These are phyloP conservation scores for Patagioenas fasciata DNA, from an alignment of 2,113 vertebrate species.

Conservation along the genomic window DNA sequence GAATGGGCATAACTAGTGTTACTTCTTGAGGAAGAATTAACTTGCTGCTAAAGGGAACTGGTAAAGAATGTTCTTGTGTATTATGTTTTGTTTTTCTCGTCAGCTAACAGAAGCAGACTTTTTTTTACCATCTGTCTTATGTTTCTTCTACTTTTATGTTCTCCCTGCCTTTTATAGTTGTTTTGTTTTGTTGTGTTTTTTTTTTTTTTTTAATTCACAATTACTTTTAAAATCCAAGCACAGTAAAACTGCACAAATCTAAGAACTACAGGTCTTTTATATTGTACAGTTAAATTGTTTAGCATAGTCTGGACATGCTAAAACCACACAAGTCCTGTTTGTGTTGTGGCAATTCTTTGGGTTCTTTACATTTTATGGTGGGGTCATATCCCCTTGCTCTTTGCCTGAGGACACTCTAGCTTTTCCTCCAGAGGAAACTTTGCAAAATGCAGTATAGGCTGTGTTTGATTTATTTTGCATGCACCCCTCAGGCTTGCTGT, in stretches of 20 bases:
- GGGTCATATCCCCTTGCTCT: not conserved
- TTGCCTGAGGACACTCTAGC: not conserved
- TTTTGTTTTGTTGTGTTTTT: not conserved
- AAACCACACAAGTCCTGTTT: fast-evolving
- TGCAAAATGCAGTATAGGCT: not conserved
- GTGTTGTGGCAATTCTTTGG: not conserved
- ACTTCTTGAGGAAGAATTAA: not conserved
- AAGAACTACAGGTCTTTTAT: fast-evolving
- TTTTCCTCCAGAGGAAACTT: not conserved
- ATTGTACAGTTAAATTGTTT: not conserved
- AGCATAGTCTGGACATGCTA: not conserved
- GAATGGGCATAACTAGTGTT: not conserved
- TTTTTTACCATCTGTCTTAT: not conserved
- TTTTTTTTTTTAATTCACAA: not conserved
- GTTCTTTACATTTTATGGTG: not conserved
- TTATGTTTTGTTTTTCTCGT: not conserved
- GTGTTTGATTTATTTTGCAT: not conserved
- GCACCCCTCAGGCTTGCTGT: not conserved
- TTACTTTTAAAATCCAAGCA: not conserved
- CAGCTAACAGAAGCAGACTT: not conserved
- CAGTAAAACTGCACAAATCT: not conserved
- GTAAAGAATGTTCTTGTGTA: not conserved
- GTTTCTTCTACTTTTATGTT: not conserved
- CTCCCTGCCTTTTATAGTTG: not conserved
- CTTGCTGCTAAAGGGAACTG: not conserved